phyloP scores from a whole-genome alignment of 2,113 vertebrate species.

The Peromyscus leucopus region DNA sequence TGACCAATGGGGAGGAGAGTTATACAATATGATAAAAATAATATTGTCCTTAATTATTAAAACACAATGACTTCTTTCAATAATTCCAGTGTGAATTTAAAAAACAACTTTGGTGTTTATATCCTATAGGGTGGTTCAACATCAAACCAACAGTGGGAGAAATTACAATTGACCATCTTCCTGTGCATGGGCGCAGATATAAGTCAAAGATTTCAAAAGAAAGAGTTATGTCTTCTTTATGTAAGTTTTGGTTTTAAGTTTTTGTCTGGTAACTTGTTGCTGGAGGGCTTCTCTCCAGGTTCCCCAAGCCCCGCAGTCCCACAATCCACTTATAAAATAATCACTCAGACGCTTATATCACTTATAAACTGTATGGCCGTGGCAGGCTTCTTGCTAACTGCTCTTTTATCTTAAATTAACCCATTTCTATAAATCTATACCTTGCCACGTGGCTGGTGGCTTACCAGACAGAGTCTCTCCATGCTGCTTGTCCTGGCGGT shows the following conservation, averaged over 20 bases:
- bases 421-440: too few species aligned
- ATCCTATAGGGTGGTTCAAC: slow-evolving; percentile 86
- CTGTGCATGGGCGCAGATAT: neutral
- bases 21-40: neutral
- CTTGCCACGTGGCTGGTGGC: too few species aligned
- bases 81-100: neutral
- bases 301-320: too few species aligned
- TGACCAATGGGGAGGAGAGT: neutral
- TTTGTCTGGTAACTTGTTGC: neutral
- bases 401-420: too few species aligned
- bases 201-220: slow-evolving; percentile 1
- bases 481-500: too few species aligned
- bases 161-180: slow-evolving; percentile 70
- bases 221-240: neutral
- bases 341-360: too few species aligned
- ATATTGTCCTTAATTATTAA: neutral
- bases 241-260: slow-evolving; percentile 56
- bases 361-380: too few species aligned
- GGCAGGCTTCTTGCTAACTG: too few species aligned
- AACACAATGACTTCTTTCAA: neutral
- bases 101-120: neutral
- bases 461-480: too few species aligned
- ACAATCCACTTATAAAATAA: too few species aligned
- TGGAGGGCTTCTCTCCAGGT: too few species aligned
- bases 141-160: slow-evolving; percentile 86